Base-by-base conservation (phyloP, 2,113 vertebrate species). In the Lathamus discolor region DNA sequence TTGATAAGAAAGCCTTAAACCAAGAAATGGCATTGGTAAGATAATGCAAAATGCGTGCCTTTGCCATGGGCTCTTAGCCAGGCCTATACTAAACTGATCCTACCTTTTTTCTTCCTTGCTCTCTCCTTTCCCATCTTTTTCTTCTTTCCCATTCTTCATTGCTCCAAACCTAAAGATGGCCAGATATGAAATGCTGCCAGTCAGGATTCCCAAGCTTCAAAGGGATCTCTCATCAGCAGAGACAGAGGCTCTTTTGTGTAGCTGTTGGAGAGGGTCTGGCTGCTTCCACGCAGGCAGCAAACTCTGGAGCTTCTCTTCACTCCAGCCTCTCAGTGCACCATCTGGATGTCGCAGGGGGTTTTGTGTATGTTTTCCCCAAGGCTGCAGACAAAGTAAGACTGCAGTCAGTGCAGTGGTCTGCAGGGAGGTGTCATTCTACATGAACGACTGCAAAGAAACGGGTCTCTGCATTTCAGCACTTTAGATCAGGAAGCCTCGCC, bases 161-260 rank as follows among this genome's bases (percentile, higher is more conserved):
- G 61, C 94, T 97, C 91, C 75, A 96, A 82, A 93, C 62, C 52
- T 92, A 96, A 87, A 96, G 97, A 98, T 96, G 95, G 84, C 69
- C 94, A 98, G 96, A 97, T 95, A 97, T 41, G 96, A 97, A 97
- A 96, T 87, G 92, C 70, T 98, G 97, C 95, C 95, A 88, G 59
- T 93, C 95, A 87, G 80, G 95, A 95, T 96, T 97, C 90, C 96
- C 96, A 85, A 57, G 89, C 97, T 97, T 98, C 98, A 98, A 98
- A 98, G 96, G 77, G 51, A 86, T 77, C 93, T 88, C 87, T 97
- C 96, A 80, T 63, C 78, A 75, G 80, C 54, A 43, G 62, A 48
- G 75, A 98, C 97, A 98, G 98, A 97, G 93, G 76, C 80, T 94
- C 59, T 24, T n/a, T 97, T 98, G 97, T 98, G 83, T 54, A 64